Base-by-base conservation (phyloP, 2,797 vertebrate species). In the Pseudochirops cupreus region DNA sequence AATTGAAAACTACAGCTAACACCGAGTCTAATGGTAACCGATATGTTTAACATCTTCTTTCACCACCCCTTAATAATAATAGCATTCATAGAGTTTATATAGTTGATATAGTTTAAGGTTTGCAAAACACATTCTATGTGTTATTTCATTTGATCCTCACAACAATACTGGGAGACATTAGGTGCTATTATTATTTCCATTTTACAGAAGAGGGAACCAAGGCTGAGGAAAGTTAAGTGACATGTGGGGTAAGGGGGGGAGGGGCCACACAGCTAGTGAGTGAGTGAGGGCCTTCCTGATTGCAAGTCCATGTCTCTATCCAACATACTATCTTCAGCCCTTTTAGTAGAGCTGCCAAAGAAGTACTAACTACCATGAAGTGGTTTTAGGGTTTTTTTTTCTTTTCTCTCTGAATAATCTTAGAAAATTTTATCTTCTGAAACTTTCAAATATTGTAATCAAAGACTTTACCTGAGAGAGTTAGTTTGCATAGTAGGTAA, bases 381-480 rank as follows among this genome's bases (percentile, higher is more conserved):
- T 16, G 56, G 9, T n/a, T 95, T 93, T 67, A 67, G 59, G 33
- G 5, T 18, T 74, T n/a, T 89, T 46, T 90, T 58, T 67, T 55
- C 57, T 91, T 90, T 94, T 16, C 87, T 0, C 0, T 31, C 54
- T 94, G 1, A 55, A 98, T 26, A 91, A 21, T 91, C 58, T 6
- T 96, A 93, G 94, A 96, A 46, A 96, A 96, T 97, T 98, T 96
- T 91, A 97, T 91, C 82, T 33, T 46, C 52, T 59, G 58, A 97
- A 52, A 94, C 92, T 97, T 95, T 94, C 67, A 96, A 98, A 97
- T 94, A 96, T 39, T 59, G 97, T 97, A 96, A 0, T 96, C 93
- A 96, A 98, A 98, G 90, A 90, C 91, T 96, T 98, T 94, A 94
- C 92, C 95, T 96, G 91, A 39, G 62, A n/a, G 33, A 39, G n/a